Evolutionary conservation across 2,113 vertebrate species (phyloP), one percentile per base, ranked within the genome.

Genomic region (Austrofundulus limnaeus): DNA sequence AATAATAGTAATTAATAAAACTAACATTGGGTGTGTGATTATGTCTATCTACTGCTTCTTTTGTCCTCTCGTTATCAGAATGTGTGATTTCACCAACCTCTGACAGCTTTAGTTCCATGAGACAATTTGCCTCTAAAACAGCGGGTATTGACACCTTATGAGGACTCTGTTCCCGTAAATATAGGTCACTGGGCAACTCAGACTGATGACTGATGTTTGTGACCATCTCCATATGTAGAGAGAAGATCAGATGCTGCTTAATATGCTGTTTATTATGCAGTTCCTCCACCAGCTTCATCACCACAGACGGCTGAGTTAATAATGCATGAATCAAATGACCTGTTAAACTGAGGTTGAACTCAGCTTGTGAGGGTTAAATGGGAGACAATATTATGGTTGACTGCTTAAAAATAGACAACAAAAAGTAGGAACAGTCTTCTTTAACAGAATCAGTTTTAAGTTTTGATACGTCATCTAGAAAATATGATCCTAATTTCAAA

Each of bases 161-260:
- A 61, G 57, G 10, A 4, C 34, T 67, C 23, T 54, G 46, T 64
- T 77, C 48, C 47, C 12, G n/a, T 19, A 47, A 38, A 84, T 79
- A 59, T 84, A 75, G 78, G 83, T 85, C 83, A 85, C 37, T 55
- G 64, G 64, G 72, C 67, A 66, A 58, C 39, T 48, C 41, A 43
- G 19, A 67, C 72, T 19, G 47, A 28, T 51, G 23, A 51, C 58
- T 11, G 64, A 73, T 66, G 82, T 72, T 42, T 59, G 11, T 46
- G 42, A 59, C 28, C 0, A 51, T 28, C 64, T 85, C 39, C 69
- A 82, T 82, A 80, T 79, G 72, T 60, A 82, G n/a, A 24, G 48
- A 39, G 60, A 56, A 62, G 82, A 66, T 82, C 66, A 46, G 58
- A 72, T 83, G 72, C 68, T 16, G 16, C 25, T 68, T 51, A 43